Evolutionary conservation across 2,888 invertebrate genomes (phyloP).

Genomic region (Dendrolimus pini): DNA sequence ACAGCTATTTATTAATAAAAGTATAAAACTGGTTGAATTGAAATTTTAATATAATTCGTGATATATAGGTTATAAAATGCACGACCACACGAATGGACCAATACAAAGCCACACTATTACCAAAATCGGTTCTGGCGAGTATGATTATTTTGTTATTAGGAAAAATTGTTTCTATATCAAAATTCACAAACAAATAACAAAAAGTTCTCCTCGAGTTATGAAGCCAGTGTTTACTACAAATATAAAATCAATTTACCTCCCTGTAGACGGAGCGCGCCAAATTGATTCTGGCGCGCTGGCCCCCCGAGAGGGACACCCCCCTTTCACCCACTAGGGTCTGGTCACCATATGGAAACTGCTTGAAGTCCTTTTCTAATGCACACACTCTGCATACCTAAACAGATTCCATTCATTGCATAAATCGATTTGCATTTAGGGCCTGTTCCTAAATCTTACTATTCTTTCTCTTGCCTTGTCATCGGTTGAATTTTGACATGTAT

Average conservation of each 20-base stretch:
- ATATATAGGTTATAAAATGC: too few species aligned
- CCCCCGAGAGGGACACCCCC: conserved; percentile 83
- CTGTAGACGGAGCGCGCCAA: conserved; percentile 74
- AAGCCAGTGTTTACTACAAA: conserved; percentile 20
- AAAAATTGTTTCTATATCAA: neutral
- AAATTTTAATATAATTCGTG: too few species aligned
- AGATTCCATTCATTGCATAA: conserved; percentile 3
- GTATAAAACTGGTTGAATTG: too few species aligned
- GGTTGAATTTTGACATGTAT: neutral
- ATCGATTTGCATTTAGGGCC: neutral
- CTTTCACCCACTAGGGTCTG: conserved; percentile 83
- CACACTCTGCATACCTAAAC: conserved; percentile 65
- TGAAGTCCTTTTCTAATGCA: conserved; percentile 70
- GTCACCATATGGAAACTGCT: conserved; percentile 81
- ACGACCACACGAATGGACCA: too few species aligned
- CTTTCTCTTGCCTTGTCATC: too few species aligned
- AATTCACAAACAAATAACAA: conserved; percentile 2
- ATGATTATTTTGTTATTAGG: too few species aligned
- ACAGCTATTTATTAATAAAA: too few species aligned
- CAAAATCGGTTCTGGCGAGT: too few species aligned
- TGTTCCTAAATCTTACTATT: too few species aligned
- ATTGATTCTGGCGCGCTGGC: conserved; percentile 84
- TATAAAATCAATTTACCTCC: conserved; percentile 46
- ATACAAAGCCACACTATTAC: too few species aligned
- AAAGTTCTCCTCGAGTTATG: conserved; percentile 14